These are phyloP conservation scores for Battus philenor DNA, from an alignment of 1,140 invertebrate genomes.

Conservation along the genomic window DNA sequence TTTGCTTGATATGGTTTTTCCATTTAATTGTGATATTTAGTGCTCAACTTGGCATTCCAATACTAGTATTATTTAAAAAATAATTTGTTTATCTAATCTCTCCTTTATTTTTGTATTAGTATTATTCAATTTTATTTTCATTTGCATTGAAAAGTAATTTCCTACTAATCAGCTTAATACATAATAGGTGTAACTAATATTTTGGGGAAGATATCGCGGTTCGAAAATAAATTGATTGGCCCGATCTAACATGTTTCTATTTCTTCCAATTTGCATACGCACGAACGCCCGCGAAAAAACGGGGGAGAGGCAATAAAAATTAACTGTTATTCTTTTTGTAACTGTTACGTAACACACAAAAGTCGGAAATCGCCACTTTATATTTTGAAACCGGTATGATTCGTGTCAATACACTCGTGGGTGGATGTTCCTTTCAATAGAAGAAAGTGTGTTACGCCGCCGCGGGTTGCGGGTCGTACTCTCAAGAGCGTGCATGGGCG, in stretches of 20 bases:
- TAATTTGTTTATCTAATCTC: no score
- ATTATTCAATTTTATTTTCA: no score
- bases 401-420: slow-evolving; percentile 60
- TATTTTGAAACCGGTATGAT: slow-evolving; percentile 63
- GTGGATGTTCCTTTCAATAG: slow-evolving; percentile 58
- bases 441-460: slow-evolving; percentile 56
- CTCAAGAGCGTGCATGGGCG: no score
- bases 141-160: no score
- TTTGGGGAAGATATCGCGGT: no score
- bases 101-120: no score
- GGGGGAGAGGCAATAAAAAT: slow-evolving; percentile 2
- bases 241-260: slow-evolving; percentile 4
- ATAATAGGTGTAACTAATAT: no score
- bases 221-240: no score
- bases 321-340: slow-evolving; percentile 33
- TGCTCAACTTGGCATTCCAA: neutral
- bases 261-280: slow-evolving; percentile 19
- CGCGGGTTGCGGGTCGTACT: slow-evolving; percentile 37
- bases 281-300: slow-evolving; percentile 16
- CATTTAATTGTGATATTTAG: neutral
- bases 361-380: slow-evolving; percentile 49
- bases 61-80: neutral
- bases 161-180: no score
- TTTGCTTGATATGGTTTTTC: neutral
- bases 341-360: slow-evolving; percentile 49